Percentiles rank a stretch among this genome's conserved stretches.
Conservation (phyloP, 2,888 invertebrate genomes). For the Adelphocoris suturalis region DNA sequence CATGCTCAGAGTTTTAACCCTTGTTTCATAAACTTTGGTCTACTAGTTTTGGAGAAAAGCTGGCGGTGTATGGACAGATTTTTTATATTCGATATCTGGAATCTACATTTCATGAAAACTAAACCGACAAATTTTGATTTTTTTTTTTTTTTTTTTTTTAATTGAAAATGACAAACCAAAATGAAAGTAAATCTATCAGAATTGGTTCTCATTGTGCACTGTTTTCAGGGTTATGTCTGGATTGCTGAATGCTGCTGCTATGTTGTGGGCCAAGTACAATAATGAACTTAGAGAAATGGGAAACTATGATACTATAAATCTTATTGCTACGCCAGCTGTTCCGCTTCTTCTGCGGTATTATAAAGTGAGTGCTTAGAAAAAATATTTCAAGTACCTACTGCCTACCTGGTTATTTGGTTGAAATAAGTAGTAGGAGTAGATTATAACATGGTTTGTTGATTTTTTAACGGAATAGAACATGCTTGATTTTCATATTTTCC, state of each 20-base stretch:
- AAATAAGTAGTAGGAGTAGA: neutral
- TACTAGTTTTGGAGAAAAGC: too few species aligned
- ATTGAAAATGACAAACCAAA: too few species aligned
- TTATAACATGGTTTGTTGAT: neutral
- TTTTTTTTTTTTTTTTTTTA: too few species aligned
- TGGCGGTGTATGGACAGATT: too few species aligned
- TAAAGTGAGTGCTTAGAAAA: conserved; percentile 28
- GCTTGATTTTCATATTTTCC: neutral
- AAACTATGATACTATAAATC: neutral
- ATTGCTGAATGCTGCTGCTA: conserved; percentile 31
- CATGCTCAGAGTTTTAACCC: too few species aligned
- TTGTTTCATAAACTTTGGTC: too few species aligned
- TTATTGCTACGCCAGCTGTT: conserved; percentile 6
- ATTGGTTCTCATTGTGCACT: neutral
- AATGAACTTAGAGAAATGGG: conserved; percentile 23
- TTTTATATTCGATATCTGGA: too few species aligned
- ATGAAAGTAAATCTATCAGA: neutral
- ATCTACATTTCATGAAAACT: too few species aligned
- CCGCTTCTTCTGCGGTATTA: conserved; percentile 48
- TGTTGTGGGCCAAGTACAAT: conserved; percentile 40
- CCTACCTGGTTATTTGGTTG: neutral
- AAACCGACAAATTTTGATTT: too few species aligned
- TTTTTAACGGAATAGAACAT: neutral
- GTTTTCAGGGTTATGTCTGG: conserved; percentile 60
- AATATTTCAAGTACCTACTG: neutral